Percentiles rank a stretch among this genome's conserved stretches.
Evolutionary conservation across 2,113 vertebrate genomes (phyloP).

Genomic region (Platanista minor): DNA sequence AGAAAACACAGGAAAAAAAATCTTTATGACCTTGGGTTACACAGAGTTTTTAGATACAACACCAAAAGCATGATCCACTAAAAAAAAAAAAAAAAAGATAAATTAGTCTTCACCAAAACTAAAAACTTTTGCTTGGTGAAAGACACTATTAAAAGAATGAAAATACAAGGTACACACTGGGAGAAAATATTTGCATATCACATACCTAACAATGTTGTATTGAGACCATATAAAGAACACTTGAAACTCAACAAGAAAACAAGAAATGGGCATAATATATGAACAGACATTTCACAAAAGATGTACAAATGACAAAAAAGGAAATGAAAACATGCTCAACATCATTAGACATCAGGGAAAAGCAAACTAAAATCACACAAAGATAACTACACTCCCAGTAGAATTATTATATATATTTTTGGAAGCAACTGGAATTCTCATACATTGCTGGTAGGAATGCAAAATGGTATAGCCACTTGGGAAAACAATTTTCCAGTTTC

Average conservation of each 20-base stretch:
- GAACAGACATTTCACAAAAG: background rate
- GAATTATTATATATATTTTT: background rate
- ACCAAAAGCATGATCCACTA: background rate
- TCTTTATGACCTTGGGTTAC: background rate
- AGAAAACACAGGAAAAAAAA: background rate
- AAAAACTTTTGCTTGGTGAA: background rate
- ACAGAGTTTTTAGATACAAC: background rate
- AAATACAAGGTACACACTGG: background rate
- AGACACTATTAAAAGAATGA: background rate
- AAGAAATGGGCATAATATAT: background rate
- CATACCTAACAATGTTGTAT: background rate
- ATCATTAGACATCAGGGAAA: background rate
- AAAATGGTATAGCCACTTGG: background rate
- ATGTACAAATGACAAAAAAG: background rate
- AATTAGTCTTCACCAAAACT: background rate
- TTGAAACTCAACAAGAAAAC: background rate
- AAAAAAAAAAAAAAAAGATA: background rate
- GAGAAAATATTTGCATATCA: background rate
- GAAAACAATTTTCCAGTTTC: background rate
- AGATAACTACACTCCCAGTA: background rate
- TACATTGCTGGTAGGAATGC: background rate
- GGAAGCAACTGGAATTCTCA: background rate
- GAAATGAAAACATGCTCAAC: background rate
- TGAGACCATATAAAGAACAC: background rate
- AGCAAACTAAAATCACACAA: background rate